A percentile compares a stretch with the other conserved stretches of the same genome.
phyloP scores from a whole-genome alignment of 2,113 vertebrate genomes.

The Mirounga angustirostris region DNA sequence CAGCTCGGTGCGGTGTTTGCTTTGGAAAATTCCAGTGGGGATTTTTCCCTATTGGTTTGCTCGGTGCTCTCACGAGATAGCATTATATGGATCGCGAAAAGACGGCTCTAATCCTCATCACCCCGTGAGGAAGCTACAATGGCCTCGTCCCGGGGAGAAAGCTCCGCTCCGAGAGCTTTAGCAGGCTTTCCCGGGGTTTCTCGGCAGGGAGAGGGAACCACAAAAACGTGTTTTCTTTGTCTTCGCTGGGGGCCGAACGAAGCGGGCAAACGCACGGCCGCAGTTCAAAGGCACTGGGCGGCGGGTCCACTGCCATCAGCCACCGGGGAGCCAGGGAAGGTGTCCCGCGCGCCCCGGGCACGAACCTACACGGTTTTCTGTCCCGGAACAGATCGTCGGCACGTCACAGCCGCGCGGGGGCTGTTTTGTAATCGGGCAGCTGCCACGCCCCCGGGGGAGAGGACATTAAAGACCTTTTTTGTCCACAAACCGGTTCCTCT shows the following conservation, averaged over 20 bases:
- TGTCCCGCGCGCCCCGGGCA: not conserved
- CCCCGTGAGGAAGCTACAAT: not conserved
- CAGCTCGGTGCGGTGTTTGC: not conserved
- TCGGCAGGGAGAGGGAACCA: not conserved
- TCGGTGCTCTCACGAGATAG: not conserved
- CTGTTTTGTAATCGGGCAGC: not conserved
- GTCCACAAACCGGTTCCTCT: not conserved
- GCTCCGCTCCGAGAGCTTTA: not conserved
- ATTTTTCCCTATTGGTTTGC: not conserved
- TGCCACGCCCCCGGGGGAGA: not conserved
- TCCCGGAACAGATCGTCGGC: not conserved
- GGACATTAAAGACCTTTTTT: not conserved
- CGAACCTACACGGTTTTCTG: not conserved
- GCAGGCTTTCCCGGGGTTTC: not conserved
- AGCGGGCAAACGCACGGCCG: not conserved
- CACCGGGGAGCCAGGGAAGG: not conserved
- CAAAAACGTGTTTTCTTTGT: not conserved
- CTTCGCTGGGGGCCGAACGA: not conserved
- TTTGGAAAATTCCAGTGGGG: slow-evolving; percentile 33
- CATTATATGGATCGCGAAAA: not conserved
- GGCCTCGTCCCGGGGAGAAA: not conserved
- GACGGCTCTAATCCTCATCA: not conserved
- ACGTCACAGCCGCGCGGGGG: not conserved
- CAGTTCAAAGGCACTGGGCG: not conserved
- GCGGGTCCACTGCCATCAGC: too few species aligned